phyloP scores from a whole-genome alignment of 2,113 vertebrate species.

The Sus scrofa region DNA sequence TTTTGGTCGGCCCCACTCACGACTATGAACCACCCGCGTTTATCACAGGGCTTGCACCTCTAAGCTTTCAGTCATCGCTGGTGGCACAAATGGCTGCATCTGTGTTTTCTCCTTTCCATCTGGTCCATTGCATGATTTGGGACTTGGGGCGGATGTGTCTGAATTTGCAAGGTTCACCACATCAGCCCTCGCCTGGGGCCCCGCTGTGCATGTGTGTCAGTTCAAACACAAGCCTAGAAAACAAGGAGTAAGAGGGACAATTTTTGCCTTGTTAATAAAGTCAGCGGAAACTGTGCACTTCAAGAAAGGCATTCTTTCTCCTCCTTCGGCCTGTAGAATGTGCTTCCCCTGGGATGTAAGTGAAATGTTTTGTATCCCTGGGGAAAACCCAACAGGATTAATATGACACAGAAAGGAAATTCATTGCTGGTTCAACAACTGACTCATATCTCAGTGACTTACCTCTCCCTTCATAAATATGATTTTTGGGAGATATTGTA shows the following conservation, averaged over 20 bases:
- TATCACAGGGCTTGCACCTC: background rate
- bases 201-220: background rate
- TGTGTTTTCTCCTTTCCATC: background rate
- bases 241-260: background rate
- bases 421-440: background rate
- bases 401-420: background rate
- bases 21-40: background rate
- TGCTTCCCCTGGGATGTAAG: background rate
- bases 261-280: background rate
- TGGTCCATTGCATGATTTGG: background rate
- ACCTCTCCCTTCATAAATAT: background rate
- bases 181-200: background rate
- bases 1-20: background rate
- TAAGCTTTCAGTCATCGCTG: background rate
- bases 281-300: background rate
- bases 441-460: background rate
- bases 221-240: background rate
- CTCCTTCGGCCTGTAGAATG: background rate
- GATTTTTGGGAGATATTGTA: background rate
- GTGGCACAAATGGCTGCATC: background rate
- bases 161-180: background rate
- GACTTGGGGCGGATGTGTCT: background rate
- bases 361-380: background rate
- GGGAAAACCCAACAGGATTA: background rate
- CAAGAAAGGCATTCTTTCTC: background rate